A percentile compares a stretch with the other conserved stretches of the same genome.
These are phyloP conservation scores for Drosophila longiperda DNA, from an alignment of 2,888 invertebrate species.

Conservation along the genomic window DNA sequence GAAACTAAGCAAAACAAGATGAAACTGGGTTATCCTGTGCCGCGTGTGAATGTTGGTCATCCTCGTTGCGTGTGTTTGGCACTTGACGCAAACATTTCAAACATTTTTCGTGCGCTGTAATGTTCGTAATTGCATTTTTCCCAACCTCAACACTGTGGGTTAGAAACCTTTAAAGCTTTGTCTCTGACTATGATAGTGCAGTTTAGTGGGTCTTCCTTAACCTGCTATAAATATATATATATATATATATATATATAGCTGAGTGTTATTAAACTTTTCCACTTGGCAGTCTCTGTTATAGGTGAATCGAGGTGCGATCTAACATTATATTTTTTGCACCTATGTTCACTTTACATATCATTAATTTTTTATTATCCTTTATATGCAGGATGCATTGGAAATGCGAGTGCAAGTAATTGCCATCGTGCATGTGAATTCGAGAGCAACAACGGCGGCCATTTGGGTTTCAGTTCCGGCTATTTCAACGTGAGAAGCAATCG, in stretches of 20 bases:
- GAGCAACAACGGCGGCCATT: slow-evolving; percentile 14
- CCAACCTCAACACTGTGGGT: neutral
- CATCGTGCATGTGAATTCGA: slow-evolving; percentile 83
- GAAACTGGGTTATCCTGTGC: slow-evolving; percentile 7
- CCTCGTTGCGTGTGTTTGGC: slow-evolving; percentile 9
- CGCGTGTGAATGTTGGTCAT: neutral
- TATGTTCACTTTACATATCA: neutral
- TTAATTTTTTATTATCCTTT: slow-evolving; percentile 3
- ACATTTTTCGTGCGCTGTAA: slow-evolving; percentile 43
- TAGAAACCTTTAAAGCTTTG: slow-evolving; percentile 3
- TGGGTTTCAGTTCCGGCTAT: slow-evolving; percentile 39
- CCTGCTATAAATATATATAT: neutral
- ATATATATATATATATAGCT: neutral
- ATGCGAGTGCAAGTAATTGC: slow-evolving; percentile 78
- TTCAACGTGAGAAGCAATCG: slow-evolving; percentile 61
- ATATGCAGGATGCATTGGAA: slow-evolving; percentile 77
- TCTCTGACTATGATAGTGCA: slow-evolving; percentile 25
- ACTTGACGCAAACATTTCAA: slow-evolving; percentile 45
- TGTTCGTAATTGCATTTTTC: slow-evolving; percentile 60
- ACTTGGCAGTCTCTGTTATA: neutral
- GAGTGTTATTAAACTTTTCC: slow-evolving; percentile 51
- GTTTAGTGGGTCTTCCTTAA: neutral
- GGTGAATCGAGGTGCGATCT: neutral
- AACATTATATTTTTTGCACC: neutral
- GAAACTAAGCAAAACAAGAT: slow-evolving; percentile 4